A percentile compares a stretch with the other conserved stretches of the same genome.
Evolutionary conservation across 2,888 invertebrate species (phyloP).

Genomic region (Steromphala cineraria): DNA sequence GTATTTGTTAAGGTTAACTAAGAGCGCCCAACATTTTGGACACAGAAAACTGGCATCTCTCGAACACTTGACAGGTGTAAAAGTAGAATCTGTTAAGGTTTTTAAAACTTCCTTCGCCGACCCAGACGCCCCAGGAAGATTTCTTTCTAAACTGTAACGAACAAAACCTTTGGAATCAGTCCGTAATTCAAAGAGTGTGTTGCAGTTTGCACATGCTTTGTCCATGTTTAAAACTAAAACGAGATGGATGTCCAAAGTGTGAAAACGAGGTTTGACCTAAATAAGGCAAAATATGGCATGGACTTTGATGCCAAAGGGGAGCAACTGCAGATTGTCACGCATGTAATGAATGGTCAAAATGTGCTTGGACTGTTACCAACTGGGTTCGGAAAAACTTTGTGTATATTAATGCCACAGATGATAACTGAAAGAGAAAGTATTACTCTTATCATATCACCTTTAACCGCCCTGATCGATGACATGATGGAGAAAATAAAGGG

Average conservation of each 20-base stretch:
- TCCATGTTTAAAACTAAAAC: neutral
- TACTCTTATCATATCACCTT: slow-evolving; percentile 28
- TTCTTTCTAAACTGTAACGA: slow-evolving; percentile 15
- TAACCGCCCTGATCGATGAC: slow-evolving; percentile 29
- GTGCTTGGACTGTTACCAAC: slow-evolving; percentile 27
- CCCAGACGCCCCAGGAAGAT: neutral
- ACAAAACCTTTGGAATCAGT: slow-evolving; percentile 2
- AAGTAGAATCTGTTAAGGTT: neutral
- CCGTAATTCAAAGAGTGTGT: neutral
- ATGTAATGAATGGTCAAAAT: slow-evolving; percentile 5
- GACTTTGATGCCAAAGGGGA: slow-evolving; percentile 28
- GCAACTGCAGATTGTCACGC: slow-evolving; percentile 3
- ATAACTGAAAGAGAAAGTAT: neutral
- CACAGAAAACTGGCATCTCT: slow-evolving; percentile 10
- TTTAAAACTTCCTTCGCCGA: slow-evolving; percentile 6
- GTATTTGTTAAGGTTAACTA: neutral
- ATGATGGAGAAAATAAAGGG: slow-evolving; percentile 17
- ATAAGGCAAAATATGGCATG: slow-evolving; percentile 14
- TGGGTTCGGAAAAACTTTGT: slow-evolving; percentile 32
- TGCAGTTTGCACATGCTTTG: slow-evolving; percentile 12
- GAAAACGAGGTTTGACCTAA: neutral
- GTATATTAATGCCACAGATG: slow-evolving; percentile 19
- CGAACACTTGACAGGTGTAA: slow-evolving; percentile 13
- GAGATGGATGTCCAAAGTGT: neutral
- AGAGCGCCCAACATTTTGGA: slow-evolving; percentile 13